Base-by-base conservation (phyloP, 2,888 invertebrate species). In the Xanthorhoe designata region DNA sequence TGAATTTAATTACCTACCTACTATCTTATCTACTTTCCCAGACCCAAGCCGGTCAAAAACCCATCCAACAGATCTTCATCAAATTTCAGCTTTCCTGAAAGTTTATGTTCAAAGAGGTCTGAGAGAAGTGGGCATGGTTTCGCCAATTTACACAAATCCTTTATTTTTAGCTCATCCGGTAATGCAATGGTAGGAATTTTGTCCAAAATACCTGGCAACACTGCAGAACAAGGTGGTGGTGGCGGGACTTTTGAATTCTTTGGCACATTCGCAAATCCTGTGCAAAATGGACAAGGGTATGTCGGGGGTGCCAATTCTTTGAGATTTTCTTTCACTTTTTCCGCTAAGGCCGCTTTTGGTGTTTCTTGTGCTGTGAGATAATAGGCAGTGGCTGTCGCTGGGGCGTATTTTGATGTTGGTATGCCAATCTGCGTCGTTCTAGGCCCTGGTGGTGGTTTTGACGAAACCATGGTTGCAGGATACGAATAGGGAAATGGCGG, bases 31-130 rank as follows among this genome's bases (percentile, higher is more conserved):
- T 18, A 42, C 56, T 57, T 64, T 51, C 52, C 53, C 18, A 76
- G 47, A 29, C 82, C 84, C 45, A 84, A 69, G 2, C 84, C 80
- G 29, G 75, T 61, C 42, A 84, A 72, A 71, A 84, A 84, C 2
- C 84, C 82, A 47, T 78, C 61, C 2, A 84, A 66, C 19, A 84
- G 61, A 5, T 83, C 83, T 70, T 79, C 71, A 69, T 83, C 83
- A 63, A 80, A 83, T 13, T 75, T 76, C 64, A 78, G 78, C 42
- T 80, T 71, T 8, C 68, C 72, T 0, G 72, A 64, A 7, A 69
- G 57, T 45, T 75, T 67, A 8, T 69, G 54, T 52, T 72, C 65
- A 51, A 64, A 68, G 19, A 71, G 45, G 50, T 72, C 71, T 2
- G 62, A 42, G 47, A 65, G 68, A 72, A 18, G 59, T 59, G 5